Evolutionary conservation across 30 jellyfish, hydroid and myxozoan species (phyloP).

Genomic region (Aurelia sp.): DNA sequence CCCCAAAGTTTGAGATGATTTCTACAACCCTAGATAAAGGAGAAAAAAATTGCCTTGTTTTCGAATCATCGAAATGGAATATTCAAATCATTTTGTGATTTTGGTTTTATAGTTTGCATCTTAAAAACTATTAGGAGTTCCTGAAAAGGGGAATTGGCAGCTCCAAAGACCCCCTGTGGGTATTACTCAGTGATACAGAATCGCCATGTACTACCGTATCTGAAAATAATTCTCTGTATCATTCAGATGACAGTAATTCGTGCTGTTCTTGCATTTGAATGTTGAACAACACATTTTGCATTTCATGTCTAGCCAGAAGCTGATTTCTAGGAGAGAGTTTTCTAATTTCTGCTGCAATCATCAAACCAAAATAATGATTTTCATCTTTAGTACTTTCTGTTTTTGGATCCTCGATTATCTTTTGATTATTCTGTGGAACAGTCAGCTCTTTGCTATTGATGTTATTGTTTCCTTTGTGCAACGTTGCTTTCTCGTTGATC

Average conservation of each 20-base stretch:
- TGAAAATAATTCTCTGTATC: too few species aligned
- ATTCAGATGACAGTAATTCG: neutral
- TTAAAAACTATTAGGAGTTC: too few species aligned
- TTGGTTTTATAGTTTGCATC: too few species aligned
- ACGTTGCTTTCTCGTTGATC: neutral
- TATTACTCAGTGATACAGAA: too few species aligned
- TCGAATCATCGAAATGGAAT: too few species aligned
- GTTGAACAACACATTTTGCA: neutral
- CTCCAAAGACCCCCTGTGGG: too few species aligned
- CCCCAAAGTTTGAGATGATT: too few species aligned
- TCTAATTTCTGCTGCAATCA: neutral
- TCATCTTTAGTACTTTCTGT: neutral
- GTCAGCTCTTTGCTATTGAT: neutral
- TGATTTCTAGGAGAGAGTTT: conserved; percentile 8
- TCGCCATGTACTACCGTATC: too few species aligned
- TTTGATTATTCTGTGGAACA: neutral
- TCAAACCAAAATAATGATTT: conserved; percentile 1
- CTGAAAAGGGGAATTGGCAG: too few species aligned
- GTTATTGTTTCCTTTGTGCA: neutral
- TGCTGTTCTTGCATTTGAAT: conserved; percentile 4
- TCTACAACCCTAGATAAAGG: too few species aligned
- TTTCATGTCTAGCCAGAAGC: conserved; percentile 1
- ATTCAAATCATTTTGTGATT: too few species aligned
- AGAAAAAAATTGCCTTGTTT: too few species aligned
- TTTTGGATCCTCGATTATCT: neutral